Evolutionary conservation across 2,888 invertebrate genomes (phyloP).

Genomic region (Lissocephala sabroskyi): DNA sequence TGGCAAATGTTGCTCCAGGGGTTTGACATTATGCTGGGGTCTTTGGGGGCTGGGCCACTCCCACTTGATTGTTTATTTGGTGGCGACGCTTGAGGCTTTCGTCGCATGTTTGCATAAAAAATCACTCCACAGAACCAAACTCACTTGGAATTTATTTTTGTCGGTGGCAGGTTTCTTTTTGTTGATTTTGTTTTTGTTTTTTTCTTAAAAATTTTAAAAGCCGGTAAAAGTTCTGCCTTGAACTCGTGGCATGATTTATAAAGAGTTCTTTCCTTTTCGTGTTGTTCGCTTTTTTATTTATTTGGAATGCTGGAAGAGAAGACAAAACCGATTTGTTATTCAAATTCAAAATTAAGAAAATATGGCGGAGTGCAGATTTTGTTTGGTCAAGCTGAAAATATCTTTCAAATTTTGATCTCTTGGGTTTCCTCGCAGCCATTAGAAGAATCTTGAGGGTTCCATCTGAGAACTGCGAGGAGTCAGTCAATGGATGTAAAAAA

Average conservation of each 20-base stretch:
- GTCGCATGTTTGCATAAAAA: constrained; percentile 56
- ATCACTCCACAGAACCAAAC: background rate
- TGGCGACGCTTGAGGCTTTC: constrained; percentile 42
- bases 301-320: constrained; percentile 7
- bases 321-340: constrained; percentile 17
- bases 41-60: background rate
- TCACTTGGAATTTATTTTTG: constrained; percentile 12
- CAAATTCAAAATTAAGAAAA: constrained; percentile 6
- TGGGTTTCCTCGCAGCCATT: too few relatives aligned
- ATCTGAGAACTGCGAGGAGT: too few relatives aligned
- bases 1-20: constrained; percentile 37
- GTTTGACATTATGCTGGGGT: constrained; percentile 37
- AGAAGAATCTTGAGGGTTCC: too few relatives aligned
- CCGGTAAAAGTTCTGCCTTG: too few relatives aligned
- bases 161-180: constrained; percentile 35
- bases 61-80: constrained; percentile 2
- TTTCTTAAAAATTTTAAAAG: too few relatives aligned
- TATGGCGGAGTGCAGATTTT: too few relatives aligned
- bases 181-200: constrained; percentile 2
- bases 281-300: too few relatives aligned
- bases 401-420: too few relatives aligned
- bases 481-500: too few relatives aligned
- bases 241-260: too few relatives aligned
- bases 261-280: too few relatives aligned
- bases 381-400: too few relatives aligned